Conservation (phyloP, 1,140 invertebrate species). For the Diorhabda elongata region DNA sequence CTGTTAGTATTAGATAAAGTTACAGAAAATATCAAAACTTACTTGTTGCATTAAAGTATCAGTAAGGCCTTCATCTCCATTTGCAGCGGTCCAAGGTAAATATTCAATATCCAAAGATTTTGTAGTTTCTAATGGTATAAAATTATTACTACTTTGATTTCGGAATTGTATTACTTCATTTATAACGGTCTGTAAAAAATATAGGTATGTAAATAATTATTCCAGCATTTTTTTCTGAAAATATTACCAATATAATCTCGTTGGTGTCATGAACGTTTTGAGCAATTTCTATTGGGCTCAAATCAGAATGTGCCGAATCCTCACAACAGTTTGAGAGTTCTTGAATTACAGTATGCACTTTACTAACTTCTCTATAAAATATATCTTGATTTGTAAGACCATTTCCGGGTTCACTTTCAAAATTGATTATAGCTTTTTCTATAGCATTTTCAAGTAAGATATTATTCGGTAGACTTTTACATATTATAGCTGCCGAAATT, state of each 20-base stretch:
- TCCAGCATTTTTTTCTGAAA: constrained; percentile 6
- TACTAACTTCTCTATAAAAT: constrained; percentile 67
- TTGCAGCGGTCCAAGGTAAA: constrained; percentile 62
- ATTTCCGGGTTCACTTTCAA: constrained; percentile 49
- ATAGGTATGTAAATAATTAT: neutral
- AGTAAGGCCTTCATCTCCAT: constrained; percentile 51
- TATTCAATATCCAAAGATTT: constrained; percentile 51
- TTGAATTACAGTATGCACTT: constrained; percentile 54
- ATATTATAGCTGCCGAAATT: constrained; percentile 66
- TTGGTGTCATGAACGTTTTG: constrained; percentile 56
- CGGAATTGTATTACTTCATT: constrained; percentile 58
- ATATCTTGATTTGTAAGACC: constrained; percentile 64
- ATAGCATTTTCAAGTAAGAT: constrained; percentile 53
- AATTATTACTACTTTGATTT: constrained; percentile 54
- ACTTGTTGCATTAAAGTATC: constrained; percentile 55
- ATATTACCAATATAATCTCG: constrained; percentile 51
- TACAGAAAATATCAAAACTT: neutral
- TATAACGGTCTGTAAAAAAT: constrained; percentile 48
- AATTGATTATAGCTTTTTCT: constrained; percentile 53
- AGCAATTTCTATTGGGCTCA: constrained; percentile 52
- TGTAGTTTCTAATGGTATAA: constrained; percentile 45
- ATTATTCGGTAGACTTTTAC: constrained; percentile 64
- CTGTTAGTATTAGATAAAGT: no score
- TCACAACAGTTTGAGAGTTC: constrained; percentile 53
- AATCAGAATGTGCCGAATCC: constrained; percentile 53